Evolutionary conservation across 2,113 vertebrate species (phyloP), one percentile per base, ranked within the genome.

Genomic region (Tachysurus vachellii): DNA sequence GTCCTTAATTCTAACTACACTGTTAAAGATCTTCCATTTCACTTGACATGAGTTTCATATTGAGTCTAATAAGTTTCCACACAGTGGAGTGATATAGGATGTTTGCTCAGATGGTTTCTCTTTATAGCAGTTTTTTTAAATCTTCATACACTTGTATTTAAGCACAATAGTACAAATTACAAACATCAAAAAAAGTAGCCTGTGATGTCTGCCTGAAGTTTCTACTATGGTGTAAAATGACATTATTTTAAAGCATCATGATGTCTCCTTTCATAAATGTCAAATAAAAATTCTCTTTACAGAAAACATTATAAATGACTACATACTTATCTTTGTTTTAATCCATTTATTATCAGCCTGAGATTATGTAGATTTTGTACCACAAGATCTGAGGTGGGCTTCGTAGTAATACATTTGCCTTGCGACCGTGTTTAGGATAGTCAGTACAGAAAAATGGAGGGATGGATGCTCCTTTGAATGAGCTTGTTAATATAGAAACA

Each of bases 71-170:
- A 36, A 14, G 50, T 31, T 86, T 77, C 57, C 83, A 14, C 36
- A 28, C 64, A 66, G 16, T 80, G 73, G 75, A 36, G 71, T 56
- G 68, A 80, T 77, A 68, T 83, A 47, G 68, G 56, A 76, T 23
- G 5, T 83, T 79, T 71, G 31, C 61, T 83, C 82, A 83, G 85
- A 86, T 89, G 62, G 82, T 61, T 44, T 6, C 17, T 83, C 36
- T 91, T 89, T 79, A 64, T 86, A 56, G 80, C 54, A 75, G 83
- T 59, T n/a, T 59, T n/a, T 28, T 73, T 77, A 31, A 61, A 31
- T 54, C 11, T 54, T 70, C 2, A 28, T 73, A 44, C 4, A 42
- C 53, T 26, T 44, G 5, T 44, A 44, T 59, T 19, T 42, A 86
- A 80, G 54, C 31, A 80, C 61, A 17, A 47, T 53, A 8, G 53